Evolutionary conservation across 2,888 invertebrate genomes (phyloP).

Genomic region (Ophion costatus): DNA sequence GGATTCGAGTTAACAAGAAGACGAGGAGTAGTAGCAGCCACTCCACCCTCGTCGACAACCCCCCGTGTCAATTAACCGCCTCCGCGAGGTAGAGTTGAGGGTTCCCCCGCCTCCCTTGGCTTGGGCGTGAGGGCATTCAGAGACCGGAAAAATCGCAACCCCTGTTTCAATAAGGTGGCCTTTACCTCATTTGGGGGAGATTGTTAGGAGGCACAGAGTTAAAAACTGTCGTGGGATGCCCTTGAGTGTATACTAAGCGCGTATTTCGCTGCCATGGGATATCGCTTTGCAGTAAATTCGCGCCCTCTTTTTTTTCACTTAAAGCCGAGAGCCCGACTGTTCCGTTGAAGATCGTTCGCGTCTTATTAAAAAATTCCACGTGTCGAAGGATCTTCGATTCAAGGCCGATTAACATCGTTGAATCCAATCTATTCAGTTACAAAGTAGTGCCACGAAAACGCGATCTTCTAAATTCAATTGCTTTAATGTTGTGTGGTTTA

Average conservation of each 20-base stretch:
- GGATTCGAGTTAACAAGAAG: constrained; percentile 83
- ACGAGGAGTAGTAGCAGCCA: constrained; percentile 68
- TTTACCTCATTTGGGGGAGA: constrained; percentile 83
- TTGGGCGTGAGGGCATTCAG: constrained; percentile 64
- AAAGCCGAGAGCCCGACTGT: constrained; percentile 37
- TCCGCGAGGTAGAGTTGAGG: constrained; percentile 66
- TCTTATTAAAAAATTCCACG: constrained; percentile 43
- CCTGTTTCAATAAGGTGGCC: constrained; percentile 84
- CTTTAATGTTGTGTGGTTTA: too few species aligned
- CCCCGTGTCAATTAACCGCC: constrained; percentile 83
- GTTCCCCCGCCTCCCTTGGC: constrained; percentile 15
- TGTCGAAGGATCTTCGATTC: constrained; percentile 7
- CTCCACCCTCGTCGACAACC: constrained; percentile 71
- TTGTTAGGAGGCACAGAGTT: constrained; percentile 81
- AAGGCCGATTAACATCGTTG: neutral
- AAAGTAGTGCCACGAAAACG: neutral
- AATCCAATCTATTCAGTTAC: neutral
- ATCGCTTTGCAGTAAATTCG: constrained; percentile 81
- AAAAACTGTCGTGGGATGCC: constrained; percentile 79
- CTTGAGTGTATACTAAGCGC: constrained; percentile 38
- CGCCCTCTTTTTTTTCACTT: constrained; percentile 69
- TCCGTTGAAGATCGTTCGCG: constrained; percentile 9
- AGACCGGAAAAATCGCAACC: constrained; percentile 82
- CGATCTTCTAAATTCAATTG: too few species aligned
- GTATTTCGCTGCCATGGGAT: constrained; percentile 71